Percentiles rank a stretch among this genome's conserved stretches.
Conservation (phyloP, 2,113 vertebrate genomes). For the Xiphophorus couchianus region DNA sequence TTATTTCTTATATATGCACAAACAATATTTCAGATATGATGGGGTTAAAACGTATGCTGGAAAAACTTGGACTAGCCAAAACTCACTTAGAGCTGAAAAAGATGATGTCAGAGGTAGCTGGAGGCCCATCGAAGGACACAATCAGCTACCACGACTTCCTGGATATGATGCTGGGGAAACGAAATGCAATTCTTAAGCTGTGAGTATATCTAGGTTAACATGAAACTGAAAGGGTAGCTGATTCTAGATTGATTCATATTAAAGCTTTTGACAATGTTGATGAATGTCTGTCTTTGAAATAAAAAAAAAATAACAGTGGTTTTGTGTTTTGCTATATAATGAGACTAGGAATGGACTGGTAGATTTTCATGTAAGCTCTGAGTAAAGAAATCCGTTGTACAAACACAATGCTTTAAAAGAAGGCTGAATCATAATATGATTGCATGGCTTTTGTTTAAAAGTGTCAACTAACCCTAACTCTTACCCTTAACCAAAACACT, state of each 20-base stretch:
- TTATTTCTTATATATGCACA: neutral
- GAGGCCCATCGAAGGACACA: conserved; percentile 72
- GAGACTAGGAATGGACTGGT: neutral
- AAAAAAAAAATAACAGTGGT: neutral
- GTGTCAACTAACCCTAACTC: neutral
- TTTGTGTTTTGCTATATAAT: neutral
- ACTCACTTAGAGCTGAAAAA: conserved; percentile 88
- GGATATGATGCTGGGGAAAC: conserved; percentile 87
- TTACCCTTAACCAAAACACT: too few relatives aligned
- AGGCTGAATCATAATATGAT: neutral
- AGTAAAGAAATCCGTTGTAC: neutral
- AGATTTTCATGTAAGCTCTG: neutral
- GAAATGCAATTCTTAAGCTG: conserved; percentile 85
- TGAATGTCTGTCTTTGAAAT: neutral
- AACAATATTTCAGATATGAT: conserved; percentile 77
- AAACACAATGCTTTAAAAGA: too few relatives aligned
- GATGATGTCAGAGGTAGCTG: conserved; percentile 83
- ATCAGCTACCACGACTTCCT: conserved; percentile 85
- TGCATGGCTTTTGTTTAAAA: neutral
- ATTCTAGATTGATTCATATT: neutral
- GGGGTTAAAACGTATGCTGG: conserved; percentile 87
- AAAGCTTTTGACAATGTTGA: neutral
- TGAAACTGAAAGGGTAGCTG: neutral
- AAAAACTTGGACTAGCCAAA: conserved; percentile 85
- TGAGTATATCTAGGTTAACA: conserved; percentile 56